Evolutionary conservation across 2,113 vertebrate species (phyloP).

Genomic region (Willisornis vidua): DNA sequence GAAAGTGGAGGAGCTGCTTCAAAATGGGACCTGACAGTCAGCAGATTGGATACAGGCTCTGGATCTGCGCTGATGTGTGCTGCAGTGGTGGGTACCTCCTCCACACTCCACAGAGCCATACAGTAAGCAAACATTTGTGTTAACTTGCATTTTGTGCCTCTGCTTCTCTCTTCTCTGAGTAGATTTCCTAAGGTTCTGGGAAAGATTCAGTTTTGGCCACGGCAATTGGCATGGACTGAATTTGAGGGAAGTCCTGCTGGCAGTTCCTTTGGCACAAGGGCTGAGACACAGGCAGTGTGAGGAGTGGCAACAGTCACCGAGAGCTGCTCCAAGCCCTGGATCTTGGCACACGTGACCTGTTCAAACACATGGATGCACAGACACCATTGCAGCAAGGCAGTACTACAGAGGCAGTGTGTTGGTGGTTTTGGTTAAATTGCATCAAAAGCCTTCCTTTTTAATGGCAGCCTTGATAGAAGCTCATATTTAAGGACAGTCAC

Average conservation of each 20-base stretch:
- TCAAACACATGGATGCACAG: neutral
- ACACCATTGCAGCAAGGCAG: neutral
- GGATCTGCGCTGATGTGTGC: neutral
- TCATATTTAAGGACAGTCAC: neutral
- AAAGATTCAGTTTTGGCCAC: neutral
- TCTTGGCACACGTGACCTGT: fast-evolving
- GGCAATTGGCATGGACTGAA: neutral
- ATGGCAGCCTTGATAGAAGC: neutral
- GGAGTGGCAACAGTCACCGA: neutral
- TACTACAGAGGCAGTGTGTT: neutral
- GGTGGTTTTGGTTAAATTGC: neutral
- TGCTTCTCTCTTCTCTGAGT: neutral
- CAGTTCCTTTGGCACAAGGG: neutral
- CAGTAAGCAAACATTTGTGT: neutral
- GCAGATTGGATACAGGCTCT: neutral
- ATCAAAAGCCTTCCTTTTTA: neutral
- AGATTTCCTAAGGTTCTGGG: neutral
- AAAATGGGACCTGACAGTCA: neutral
- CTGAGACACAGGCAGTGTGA: neutral
- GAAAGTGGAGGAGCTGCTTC: neutral
- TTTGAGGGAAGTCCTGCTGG: neutral
- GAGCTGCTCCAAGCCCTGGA: neutral
- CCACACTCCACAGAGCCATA: neutral
- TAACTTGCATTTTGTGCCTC: neutral
- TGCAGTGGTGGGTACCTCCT: neutral